These are phyloP conservation scores for Tineola bisselliella DNA, from an alignment of 2,888 invertebrate species.

Conservation along the genomic window DNA sequence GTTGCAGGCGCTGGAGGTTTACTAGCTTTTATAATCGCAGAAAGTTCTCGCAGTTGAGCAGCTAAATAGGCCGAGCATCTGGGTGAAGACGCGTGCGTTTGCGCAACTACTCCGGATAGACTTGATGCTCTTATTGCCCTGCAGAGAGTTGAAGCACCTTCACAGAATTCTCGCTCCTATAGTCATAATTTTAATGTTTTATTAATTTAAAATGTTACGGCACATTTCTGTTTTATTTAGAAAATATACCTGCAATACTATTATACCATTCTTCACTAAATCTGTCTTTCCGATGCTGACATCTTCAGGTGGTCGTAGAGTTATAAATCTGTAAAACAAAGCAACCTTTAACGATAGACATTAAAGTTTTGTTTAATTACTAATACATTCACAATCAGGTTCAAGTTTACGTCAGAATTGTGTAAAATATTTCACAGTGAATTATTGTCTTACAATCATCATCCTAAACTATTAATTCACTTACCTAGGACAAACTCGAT, in stretches of 20 bases:
- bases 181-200: background rate
- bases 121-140: conserved; percentile 72
- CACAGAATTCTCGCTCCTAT: conserved; percentile 82
- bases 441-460: background rate
- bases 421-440: too few species aligned
- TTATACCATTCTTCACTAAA: conserved; percentile 50
- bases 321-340: conserved; percentile 63
- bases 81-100: conserved; percentile 83
- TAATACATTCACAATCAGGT: too few species aligned
- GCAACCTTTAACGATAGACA: too few species aligned
- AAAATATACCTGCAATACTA: conserved; percentile 51
- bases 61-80: conserved; percentile 83
- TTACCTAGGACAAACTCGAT: conserved; percentile 68
- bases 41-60: conserved; percentile 57
- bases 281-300: conserved; percentile 43
- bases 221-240: background rate
- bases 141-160: conserved; percentile 80
- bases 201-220: background rate
- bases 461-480: too few species aligned
- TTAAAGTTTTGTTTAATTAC: too few species aligned
- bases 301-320: conserved; percentile 46
- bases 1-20: conserved; percentile 44
- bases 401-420: too few species aligned
- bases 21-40: conserved; percentile 41
- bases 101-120: conserved; percentile 77